phyloP scores from a whole-genome alignment of 2,113 vertebrate genomes.

The Ptyas mucosa region DNA sequence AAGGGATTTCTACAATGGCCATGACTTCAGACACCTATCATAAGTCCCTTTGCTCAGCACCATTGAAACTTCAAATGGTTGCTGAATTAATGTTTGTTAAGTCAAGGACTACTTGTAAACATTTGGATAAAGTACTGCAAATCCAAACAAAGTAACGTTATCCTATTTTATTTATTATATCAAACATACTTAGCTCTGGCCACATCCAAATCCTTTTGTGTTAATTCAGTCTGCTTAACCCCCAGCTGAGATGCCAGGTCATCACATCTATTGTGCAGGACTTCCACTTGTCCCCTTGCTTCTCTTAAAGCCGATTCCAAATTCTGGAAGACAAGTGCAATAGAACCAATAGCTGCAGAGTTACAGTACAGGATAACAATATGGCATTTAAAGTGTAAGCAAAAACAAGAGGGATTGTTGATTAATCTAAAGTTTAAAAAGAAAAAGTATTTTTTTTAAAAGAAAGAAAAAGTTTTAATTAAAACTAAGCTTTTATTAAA shows the following conservation, averaged over 20 bases:
- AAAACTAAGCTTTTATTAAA: background rate
- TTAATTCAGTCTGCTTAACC: constrained; percentile 67
- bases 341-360: background rate
- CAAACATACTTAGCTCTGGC: constrained; percentile 60
- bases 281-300: constrained; percentile 62
- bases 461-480: background rate
- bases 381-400: background rate
- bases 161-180: background rate
- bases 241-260: constrained; percentile 65
- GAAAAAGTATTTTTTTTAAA: background rate
- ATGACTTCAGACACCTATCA: background rate
- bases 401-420: background rate
- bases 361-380: background rate
- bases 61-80: background rate
- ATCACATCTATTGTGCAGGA: constrained; percentile 49
- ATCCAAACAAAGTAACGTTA: background rate
- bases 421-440: background rate
- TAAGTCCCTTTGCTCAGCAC: background rate
- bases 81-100: background rate
- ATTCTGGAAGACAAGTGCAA: constrained; percentile 59
- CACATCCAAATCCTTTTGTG: constrained; percentile 65
- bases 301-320: constrained; percentile 71
- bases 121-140: background rate
- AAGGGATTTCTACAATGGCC: background rate
- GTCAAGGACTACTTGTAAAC: background rate